Base-by-base conservation (phyloP, 2,797 vertebrate genomes). In the Acrocephalus scirpaceus region DNA sequence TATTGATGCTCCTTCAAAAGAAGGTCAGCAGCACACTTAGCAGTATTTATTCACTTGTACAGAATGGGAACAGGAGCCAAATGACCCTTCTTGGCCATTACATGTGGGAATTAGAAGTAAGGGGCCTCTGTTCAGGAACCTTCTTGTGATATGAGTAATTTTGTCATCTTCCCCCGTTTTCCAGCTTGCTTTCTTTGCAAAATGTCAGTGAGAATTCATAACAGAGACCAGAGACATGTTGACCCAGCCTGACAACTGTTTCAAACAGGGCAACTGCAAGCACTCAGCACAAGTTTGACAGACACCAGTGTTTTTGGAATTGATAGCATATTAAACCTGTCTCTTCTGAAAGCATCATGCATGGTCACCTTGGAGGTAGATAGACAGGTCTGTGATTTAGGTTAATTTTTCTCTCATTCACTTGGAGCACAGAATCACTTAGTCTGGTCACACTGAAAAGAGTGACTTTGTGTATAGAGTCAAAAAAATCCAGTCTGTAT, bases 321-420 rank as follows among this genome's bases (percentile, higher is more conserved):
- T 86, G 58, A 91, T 62, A 58, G 65, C 40, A 75, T 26, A 66
- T 88, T 95, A 86, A 90, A 93, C 44, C 44, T 44, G 38, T 72
- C 45, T 86, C 50, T 93, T 58, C 75, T 61, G 64, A 87, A 91
- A 89, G 71, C 3, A 5, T 47, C 22, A 34, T 16, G 64, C 34
- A 62, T 7, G 1, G 27, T 83, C 56, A 86, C 67, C 77, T 90
- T 13, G 1, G 29, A 79, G 56, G 40, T 34, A 67, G 45, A 13
- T 13, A 75, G 64, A 57, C 21, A 69, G 58, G 50, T 54, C 50
- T 72, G 38, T 65, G 57, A 85, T 80, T 82, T 54, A 81, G 25
- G 44, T 61, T 86, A 40, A 79, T 77, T 92, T 92, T 95, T 64
- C 61, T 71, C 88, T 91, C 32, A 72, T 83, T 66, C 65, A 86